Base-by-base conservation (phyloP, 2,888 invertebrate genomes). In the Electrophaes corylata region DNA sequence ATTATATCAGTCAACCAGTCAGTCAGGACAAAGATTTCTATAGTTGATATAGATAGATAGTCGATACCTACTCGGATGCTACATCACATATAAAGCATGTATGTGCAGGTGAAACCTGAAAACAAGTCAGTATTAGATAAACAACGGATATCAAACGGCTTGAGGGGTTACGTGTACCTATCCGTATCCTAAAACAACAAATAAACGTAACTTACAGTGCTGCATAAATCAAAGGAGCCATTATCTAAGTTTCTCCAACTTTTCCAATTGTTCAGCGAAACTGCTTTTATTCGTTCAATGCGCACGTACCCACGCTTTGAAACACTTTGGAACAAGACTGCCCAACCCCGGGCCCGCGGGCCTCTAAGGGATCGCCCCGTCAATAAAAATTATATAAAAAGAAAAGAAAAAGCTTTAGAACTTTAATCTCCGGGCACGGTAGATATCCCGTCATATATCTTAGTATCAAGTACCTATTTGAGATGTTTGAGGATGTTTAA, bases 221-320 rank as follows among this genome's bases (percentile, higher is more conserved):
- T 6, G 20, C 58, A 44, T 54, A 46, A 50, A 54, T 59, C 54
- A 54, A 33, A 29, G 58, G 49, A 31, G 50, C 54, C 49, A 59
- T 41, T 49, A 29, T 45, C 23, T 23, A 51, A 47, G 48, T 40
- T 44, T 12, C 29, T 4, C 18, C 3, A 50, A 59, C 58, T 50
- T 54, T 54, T 16, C 26, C 49, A 46, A 59, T 54, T 41, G 58
- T 40, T 53, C 53, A 49, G 29, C 20, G 8, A 3, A 49, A 50
- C 35, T 45, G 35, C 40, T 53, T 31, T 18, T 45, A 45, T 20
- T 19, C 20, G 45, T 20, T 20, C 41, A 49, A 23, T 31, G 40
- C 33, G n/a, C 31, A 47, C 33, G 41, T 12, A 31, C 6, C 23
- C 4, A 20, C 16, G n/a, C 16, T 16, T 39, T 4, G n/a, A 20